Percentiles rank a stretch among this genome's conserved stretches.
Evolutionary conservation across 2,113 vertebrate species (phyloP).

Genomic region (Sinocyclocheilus rhinocerous): DNA sequence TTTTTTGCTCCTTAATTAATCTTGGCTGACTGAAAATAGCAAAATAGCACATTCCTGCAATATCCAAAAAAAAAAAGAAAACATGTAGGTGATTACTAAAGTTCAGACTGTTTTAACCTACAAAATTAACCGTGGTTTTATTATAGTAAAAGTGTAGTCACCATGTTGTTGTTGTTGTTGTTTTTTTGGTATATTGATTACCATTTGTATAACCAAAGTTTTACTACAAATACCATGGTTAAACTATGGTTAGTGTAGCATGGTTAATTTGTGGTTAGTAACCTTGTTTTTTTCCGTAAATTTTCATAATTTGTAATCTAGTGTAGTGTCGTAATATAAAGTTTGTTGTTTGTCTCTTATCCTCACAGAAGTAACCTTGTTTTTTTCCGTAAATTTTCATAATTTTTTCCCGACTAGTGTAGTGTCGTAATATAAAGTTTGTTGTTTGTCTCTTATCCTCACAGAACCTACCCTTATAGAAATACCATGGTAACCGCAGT

Average conservation of each 20-base stretch:
- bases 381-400: too few species aligned
- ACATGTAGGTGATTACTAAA: not conserved
- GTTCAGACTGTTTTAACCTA: not conserved
- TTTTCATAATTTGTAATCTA: not conserved
- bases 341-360: too few species aligned
- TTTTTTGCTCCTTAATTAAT: not conserved
- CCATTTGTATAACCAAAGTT: too few species aligned
- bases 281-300: too few species aligned
- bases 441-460: not conserved
- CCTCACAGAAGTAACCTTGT: not conserved
- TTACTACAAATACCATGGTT: too few species aligned
- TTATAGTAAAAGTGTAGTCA: too few species aligned
- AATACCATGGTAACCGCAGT: not conserved
- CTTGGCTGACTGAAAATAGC: not conserved
- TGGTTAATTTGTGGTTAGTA: too few species aligned
- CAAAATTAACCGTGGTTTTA: too few species aligned
- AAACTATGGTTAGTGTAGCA: too few species aligned
- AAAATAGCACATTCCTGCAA: not conserved
- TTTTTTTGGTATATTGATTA: too few species aligned
- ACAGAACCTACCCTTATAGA: not conserved
- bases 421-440: not conserved
- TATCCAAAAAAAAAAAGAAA: too few species aligned
- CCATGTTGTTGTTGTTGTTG: too few species aligned
- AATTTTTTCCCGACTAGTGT: not conserved
- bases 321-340: not conserved